A percentile compares a stretch with the other conserved stretches of the same genome.
These are phyloP conservation scores for Cynoglossus semilaevis DNA, from an alignment of 2,113 vertebrate species.

Conservation along the genomic window DNA sequence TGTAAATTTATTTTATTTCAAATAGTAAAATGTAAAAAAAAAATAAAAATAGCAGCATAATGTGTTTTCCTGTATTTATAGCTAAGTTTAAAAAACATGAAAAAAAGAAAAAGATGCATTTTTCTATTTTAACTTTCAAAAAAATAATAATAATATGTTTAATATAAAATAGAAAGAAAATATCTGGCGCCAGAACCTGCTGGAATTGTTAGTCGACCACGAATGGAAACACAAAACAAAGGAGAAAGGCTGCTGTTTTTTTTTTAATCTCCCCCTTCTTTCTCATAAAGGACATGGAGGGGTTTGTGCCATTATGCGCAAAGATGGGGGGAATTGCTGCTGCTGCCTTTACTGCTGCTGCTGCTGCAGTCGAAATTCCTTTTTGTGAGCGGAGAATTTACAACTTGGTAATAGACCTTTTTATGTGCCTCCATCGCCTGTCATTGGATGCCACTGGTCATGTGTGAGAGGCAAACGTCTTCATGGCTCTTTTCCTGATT, in stretches of 20 bases:
- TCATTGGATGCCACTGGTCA: constrained; percentile 99
- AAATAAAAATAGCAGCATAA: no score
- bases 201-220: background rate
- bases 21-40: no score
- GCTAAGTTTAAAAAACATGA: no score
- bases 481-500: constrained; percentile 95
- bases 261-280: background rate
- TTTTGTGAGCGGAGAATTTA: constrained; percentile 99
- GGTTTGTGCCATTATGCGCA: constrained; percentile 85
- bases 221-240: constrained; percentile 2
- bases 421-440: constrained; percentile 95
- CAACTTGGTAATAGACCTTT: constrained; percentile 98
- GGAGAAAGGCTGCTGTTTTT: background rate
- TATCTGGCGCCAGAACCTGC: background rate
- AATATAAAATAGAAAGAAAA: background rate
- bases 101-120: no score
- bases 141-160: background rate
- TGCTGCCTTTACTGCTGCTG: no score
- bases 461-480: constrained; percentile 94
- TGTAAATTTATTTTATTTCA: no score
- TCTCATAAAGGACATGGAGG: constrained; percentile 67
- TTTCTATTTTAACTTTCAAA: no score
- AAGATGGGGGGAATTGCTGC: constrained; percentile 86
- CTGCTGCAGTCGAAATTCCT: constrained; percentile 88
- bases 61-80: no score